A percentile compares a stretch with the other conserved stretches of the same genome.
Conservation (phyloP, 2,888 invertebrate species). For the Mesoligia furuncula region DNA sequence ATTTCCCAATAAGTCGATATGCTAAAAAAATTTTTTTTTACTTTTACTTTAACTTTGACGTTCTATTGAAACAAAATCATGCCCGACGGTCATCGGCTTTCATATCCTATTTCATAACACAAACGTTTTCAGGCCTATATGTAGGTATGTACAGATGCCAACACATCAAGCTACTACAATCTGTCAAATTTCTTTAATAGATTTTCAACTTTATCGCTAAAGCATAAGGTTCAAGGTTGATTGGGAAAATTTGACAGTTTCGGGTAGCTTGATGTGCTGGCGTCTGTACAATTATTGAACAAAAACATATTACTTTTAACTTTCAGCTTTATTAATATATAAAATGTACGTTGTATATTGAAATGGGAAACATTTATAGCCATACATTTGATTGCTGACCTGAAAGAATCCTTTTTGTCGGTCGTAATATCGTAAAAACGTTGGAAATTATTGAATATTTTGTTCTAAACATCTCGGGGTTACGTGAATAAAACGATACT, state of each 20-base stretch:
- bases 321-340: slow-evolving; percentile 26
- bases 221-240: no score
- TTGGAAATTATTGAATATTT: slow-evolving; percentile 46
- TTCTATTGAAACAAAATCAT: neutral
- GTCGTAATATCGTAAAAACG: slow-evolving; percentile 42
- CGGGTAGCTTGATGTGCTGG: no score
- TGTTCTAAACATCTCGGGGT: slow-evolving; percentile 24
- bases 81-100: neutral
- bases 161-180: no score
- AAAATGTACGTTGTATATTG: slow-evolving; percentile 14
- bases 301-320: slow-evolving; percentile 24
- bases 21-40: neutral
- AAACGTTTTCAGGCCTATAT: slow-evolving; percentile 6
- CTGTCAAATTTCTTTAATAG: no score
- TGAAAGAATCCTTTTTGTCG: slow-evolving; percentile 31
- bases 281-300: neutral
- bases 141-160: no score
- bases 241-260: no score
- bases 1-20: neutral
- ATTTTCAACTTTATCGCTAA: no score
- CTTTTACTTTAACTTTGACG: no score
- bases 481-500: slow-evolving; percentile 18
- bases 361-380: slow-evolving; percentile 33
- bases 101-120: neutral
- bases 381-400: slow-evolving; percentile 42